Base-by-base conservation (phyloP, 1,140 invertebrate species). In the Nebria ingens region DNA sequence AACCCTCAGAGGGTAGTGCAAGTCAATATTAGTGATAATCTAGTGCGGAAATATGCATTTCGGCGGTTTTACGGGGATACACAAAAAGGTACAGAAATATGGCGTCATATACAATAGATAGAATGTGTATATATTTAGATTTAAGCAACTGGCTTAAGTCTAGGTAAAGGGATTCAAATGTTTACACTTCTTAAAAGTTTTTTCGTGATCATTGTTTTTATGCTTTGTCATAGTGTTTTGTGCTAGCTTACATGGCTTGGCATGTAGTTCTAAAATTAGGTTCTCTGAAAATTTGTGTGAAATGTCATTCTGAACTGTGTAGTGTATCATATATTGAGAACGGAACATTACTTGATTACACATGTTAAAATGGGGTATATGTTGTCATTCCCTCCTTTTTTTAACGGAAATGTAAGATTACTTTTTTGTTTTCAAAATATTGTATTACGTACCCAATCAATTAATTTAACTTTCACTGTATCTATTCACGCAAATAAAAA, bases 41-140 rank as follows among this genome's bases (percentile, higher is more conserved):
- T 59, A 56, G 60, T 60, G 57, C 51, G 56, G 55, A 56, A 63
- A 67, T 61, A 71, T 68, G 68, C 63, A 40, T 55, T 53, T 54
- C 57, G 55, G 56, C 58, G 53, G 62, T 71, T 67, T 66, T 65
- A 56, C 57, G 53, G 38, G 45, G 57, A 61, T 68, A 65, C 66
- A 62, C 22, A 57, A 63, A 66, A 69, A 71, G 65, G 68, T 67
- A 70, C 64, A 68, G 73, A 17, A 79, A 79, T 77, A 79, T 79
- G 77, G 77, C 76, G 77, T 76, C 76, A 68, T 69, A 69, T 65
- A 65, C 58, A 60, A 53, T 65, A 45, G 40, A 45, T 45, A 11
- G 59, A 23, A 34, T 56, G 52, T 59, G 63, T 65, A 66, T 73
- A 73, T 73, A 70, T 71, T 72, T 72, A 72, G 71, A 72, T 65